Conservation (phyloP, 2,113 vertebrate species). For the Indicator indicator region DNA sequence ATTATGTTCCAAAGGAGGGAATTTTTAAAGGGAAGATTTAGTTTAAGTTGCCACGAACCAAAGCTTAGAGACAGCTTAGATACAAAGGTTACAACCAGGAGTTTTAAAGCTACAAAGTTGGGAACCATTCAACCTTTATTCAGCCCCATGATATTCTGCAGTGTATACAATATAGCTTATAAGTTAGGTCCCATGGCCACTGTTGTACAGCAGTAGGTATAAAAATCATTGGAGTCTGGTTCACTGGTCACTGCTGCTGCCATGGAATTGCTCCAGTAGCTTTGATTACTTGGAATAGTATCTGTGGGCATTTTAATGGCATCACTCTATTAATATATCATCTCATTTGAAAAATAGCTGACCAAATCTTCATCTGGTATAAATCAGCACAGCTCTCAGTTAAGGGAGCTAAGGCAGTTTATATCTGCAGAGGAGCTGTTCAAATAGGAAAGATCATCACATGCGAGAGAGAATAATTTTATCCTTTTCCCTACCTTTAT, state of each 20-base stretch:
- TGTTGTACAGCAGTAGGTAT: background rate
- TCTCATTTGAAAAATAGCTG: background rate
- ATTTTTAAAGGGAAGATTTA: background rate
- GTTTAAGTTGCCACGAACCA: background rate
- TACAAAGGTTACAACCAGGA: background rate
- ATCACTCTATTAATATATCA: background rate
- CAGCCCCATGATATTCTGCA: background rate
- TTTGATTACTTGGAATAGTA: background rate
- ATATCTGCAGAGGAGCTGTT: background rate
- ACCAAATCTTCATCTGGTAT: background rate
- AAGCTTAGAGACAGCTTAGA: background rate
- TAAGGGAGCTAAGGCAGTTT: background rate
- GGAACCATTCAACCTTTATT: background rate
- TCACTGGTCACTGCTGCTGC: background rate
- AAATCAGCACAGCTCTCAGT: background rate
- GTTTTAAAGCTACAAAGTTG: background rate
- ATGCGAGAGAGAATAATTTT: background rate
- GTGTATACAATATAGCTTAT: background rate
- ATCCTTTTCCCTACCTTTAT: background rate
- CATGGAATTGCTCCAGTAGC: background rate
- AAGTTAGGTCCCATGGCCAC: background rate
- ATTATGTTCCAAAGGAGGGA: background rate
- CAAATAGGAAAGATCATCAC: background rate
- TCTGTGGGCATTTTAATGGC: background rate
- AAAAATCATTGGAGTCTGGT: background rate